Evolutionary conservation across 23 tunicate species (phyloP).

Genomic region (Trididemnum nubilum): DNA sequence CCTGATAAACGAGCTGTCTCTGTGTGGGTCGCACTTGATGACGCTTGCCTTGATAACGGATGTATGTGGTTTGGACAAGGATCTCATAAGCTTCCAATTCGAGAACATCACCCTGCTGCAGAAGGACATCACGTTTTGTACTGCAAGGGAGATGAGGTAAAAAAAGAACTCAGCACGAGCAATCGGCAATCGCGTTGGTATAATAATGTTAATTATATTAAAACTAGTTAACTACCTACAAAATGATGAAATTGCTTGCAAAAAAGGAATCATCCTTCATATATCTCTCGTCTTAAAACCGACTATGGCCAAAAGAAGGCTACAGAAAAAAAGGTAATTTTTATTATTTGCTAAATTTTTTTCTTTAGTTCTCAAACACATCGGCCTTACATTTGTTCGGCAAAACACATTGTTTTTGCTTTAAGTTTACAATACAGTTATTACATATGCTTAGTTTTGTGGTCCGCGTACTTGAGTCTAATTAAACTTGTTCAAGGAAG

Average conservation of each 20-base stretch:
- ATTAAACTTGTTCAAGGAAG: too few species aligned
- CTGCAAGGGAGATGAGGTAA: slow-evolving; percentile 63
- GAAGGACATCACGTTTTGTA: slow-evolving; percentile 68
- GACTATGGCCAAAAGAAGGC: too few species aligned
- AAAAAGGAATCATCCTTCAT: too few species aligned
- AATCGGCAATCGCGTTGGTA: background rate
- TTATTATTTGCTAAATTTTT: too few species aligned
- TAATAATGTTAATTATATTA: background rate
- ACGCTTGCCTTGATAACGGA: slow-evolving; percentile 65
- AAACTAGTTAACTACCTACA: background rate
- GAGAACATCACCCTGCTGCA: slow-evolving; percentile 42
- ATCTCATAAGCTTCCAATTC: slow-evolving; percentile 47
- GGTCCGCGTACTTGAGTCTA: too few species aligned
- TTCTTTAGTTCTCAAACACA: too few species aligned
- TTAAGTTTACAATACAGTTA: too few species aligned
- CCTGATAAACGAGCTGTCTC: slow-evolving; percentile 80
- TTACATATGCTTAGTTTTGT: too few species aligned
- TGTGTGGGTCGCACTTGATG: slow-evolving; percentile 69
- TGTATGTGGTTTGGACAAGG: slow-evolving; percentile 82
- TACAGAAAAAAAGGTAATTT: too few species aligned
- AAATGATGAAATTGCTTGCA: background rate
- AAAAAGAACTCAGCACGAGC: background rate
- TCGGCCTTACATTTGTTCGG: too few species aligned
- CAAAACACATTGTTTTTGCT: too few species aligned
- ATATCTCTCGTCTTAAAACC: too few species aligned